Conservation (phyloP, 2,797 vertebrate species). For the Mormyrops boulengeri region DNA sequence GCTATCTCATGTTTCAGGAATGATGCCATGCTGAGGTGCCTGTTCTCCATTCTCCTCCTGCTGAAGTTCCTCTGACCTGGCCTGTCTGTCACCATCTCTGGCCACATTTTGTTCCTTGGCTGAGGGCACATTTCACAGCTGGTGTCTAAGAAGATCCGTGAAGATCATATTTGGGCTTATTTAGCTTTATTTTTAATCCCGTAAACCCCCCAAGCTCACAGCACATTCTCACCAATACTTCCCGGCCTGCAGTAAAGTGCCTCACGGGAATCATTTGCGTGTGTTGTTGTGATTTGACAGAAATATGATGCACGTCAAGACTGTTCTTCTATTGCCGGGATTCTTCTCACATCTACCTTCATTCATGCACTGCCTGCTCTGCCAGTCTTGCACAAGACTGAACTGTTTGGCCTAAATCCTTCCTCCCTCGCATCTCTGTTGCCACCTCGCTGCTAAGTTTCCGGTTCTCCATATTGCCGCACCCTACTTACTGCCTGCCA, state of each 20-base stretch:
- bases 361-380: background rate
- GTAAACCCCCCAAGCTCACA: background rate
- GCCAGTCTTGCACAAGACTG: background rate
- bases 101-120: background rate
- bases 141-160: background rate
- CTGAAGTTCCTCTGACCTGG: background rate
- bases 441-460: background rate
- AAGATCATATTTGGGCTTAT: background rate
- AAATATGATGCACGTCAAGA: constrained; percentile 2
- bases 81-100: background rate
- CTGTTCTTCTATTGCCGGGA: background rate
- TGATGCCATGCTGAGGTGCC: background rate
- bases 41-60: background rate
- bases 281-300: background rate
- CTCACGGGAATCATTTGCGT: background rate
- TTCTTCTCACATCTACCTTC: background rate
- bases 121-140: background rate
- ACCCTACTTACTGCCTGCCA: background rate
- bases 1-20: background rate
- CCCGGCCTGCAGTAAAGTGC: background rate
- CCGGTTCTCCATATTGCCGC: background rate
- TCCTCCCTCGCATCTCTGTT: background rate
- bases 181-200: background rate
- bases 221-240: background rate
- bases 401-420: background rate